These are phyloP conservation scores for Pseudonaja textilis DNA, from an alignment of 2,113 vertebrate species.

Conservation along the genomic window DNA sequence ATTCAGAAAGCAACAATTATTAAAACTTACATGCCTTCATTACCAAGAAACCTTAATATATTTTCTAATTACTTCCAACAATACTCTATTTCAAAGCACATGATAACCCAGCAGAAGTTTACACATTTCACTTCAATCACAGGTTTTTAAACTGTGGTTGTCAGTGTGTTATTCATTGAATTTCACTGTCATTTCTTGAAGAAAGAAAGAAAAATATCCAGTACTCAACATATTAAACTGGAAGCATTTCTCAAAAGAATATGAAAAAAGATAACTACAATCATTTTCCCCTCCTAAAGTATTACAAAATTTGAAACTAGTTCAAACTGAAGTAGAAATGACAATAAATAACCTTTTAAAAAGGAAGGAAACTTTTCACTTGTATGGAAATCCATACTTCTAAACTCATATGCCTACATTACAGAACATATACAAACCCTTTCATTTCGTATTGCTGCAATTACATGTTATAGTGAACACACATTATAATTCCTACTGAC, in stretches of 20 bases:
- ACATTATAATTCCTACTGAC: constrained; percentile 69
- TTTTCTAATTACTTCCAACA: constrained; percentile 75
- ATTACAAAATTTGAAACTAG: constrained; percentile 76
- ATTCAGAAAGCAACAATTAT: constrained; percentile 79
- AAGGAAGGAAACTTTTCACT: constrained; percentile 66
- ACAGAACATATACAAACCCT: constrained; percentile 64
- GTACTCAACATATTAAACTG: constrained; percentile 74
- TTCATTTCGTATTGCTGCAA: constrained; percentile 62
- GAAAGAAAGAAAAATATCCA: constrained; percentile 56
- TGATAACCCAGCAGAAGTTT: constrained; percentile 74
- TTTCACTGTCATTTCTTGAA: constrained; percentile 70
- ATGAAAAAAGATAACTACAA: constrained; percentile 71
- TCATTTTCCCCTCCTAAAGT: constrained; percentile 72
- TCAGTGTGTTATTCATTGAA: constrained; percentile 67
- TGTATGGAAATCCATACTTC: constrained; percentile 62
- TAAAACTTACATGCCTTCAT: constrained; percentile 79
- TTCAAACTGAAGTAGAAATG: constrained; percentile 72
- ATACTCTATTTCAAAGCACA: constrained; percentile 76
- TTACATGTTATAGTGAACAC: constrained; percentile 65
- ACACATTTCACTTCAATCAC: constrained; percentile 75
- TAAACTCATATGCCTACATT: constrained; percentile 65
- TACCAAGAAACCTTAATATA: constrained; percentile 77
- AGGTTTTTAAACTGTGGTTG: constrained; percentile 65
- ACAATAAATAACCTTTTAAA: constrained; percentile 70
- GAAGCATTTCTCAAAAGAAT: constrained; percentile 74